phyloP scores from a whole-genome alignment of 1,140 invertebrate genomes.

The Drosophila varians region DNA sequence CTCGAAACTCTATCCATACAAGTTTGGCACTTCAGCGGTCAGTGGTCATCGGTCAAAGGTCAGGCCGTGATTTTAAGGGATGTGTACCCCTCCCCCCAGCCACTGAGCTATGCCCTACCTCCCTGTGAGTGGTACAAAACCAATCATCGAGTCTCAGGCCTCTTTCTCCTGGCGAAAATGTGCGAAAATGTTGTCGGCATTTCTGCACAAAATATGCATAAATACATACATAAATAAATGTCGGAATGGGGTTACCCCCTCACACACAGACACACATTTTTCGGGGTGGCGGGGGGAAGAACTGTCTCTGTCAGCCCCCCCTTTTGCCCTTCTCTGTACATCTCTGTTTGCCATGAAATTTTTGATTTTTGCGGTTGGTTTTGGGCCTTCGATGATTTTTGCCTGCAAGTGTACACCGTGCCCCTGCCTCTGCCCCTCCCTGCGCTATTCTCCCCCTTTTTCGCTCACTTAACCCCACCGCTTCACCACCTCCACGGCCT shows the following conservation, averaged over 20 bases:
- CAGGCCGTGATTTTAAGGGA: conserved; percentile 12
- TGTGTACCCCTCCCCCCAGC: not conserved
- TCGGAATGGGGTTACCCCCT: conserved; percentile 21
- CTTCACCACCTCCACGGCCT: not conserved
- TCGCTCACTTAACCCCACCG: not conserved
- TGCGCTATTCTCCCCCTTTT: no score
- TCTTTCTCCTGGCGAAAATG: conserved; percentile 32
- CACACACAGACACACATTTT: conserved; percentile 7
- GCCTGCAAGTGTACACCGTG: conserved; percentile 7
- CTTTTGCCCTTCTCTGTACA: not conserved
- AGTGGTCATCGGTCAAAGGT: conserved; percentile 23
- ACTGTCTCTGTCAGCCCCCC: conserved; percentile 11
- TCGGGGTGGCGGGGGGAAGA: conserved; percentile 11
- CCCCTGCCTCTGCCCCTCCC: no score
- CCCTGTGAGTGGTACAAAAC: conserved; percentile 23
- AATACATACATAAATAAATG: conserved; percentile 77
- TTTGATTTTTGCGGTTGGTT: conserved; percentile 67
- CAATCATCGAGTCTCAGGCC: conserved; percentile 43
- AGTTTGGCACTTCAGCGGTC: conserved; percentile 10
- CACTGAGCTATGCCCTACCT: not conserved
- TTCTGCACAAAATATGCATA: conserved; percentile 74
- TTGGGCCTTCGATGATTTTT: conserved; percentile 58
- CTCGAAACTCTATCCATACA: not conserved
- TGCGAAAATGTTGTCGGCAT: conserved; percentile 47
- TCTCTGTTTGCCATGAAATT: conserved; percentile 29